Conservation (phyloP, 2,797 vertebrate species). For the Sphaeramia orbicularis region DNA sequence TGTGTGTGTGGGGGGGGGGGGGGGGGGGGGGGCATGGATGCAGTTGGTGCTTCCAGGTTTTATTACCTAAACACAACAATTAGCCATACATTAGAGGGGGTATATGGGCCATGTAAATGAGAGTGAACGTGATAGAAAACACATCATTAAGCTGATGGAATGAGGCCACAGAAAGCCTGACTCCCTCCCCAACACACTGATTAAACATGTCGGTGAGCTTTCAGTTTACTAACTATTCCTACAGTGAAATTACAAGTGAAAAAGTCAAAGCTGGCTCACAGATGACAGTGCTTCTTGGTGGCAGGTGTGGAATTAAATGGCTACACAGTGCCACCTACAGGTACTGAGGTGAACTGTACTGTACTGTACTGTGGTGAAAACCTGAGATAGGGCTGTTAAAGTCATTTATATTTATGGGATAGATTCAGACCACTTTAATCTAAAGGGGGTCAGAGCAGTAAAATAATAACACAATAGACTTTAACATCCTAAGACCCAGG, state of each 20-base stretch:
- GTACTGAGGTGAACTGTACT: not conserved
- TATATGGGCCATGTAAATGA: conserved; percentile 73
- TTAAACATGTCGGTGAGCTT: conserved; percentile 52
- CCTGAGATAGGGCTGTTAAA: too few relatives aligned
- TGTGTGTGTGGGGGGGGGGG: too few relatives aligned
- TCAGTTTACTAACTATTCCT: conserved; percentile 33
- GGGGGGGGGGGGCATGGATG: conserved; percentile 25
- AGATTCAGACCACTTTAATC: too few relatives aligned
- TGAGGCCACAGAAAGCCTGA: conserved; percentile 40
- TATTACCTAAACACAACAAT: conserved; percentile 72
- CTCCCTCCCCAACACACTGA: conserved; percentile 47
- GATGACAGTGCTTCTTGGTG: not conserved
- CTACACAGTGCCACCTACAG: conserved; percentile 63
- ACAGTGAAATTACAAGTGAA: conserved; percentile 37
- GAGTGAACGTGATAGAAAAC: conserved; percentile 65
- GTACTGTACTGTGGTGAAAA: too few relatives aligned
- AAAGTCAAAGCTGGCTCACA: conserved; percentile 7
- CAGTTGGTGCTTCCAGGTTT: conserved; percentile 26
- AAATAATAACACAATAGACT: too few relatives aligned
- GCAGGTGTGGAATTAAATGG: conserved; percentile 7
- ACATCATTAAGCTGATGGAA: conserved; percentile 75
- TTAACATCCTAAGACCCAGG: too few relatives aligned
- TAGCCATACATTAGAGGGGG: conserved; percentile 66
- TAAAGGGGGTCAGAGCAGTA: too few relatives aligned
- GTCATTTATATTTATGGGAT: too few relatives aligned